Conservation (phyloP, 1,140 invertebrate genomes). For the Orussus abietinus region DNA sequence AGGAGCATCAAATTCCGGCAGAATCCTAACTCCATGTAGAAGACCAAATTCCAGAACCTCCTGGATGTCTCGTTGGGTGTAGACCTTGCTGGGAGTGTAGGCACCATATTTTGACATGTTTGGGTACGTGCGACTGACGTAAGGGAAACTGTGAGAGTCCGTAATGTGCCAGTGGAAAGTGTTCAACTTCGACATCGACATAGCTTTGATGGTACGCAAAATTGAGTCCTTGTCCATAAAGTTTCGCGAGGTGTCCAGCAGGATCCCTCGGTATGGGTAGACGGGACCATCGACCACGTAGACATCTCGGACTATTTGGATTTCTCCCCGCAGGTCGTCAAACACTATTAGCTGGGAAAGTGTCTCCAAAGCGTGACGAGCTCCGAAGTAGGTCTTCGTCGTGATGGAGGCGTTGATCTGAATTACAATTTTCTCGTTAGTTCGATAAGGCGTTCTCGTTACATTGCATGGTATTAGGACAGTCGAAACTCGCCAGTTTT, state of each 20-base stretch:
- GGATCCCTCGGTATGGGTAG: constrained; percentile 72
- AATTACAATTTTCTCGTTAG: too few species aligned
- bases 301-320: constrained; percentile 61
- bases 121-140: constrained; percentile 65
- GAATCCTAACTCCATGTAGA: constrained; percentile 69
- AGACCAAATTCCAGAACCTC: constrained; percentile 68
- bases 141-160: constrained; percentile 81
- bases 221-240: constrained; percentile 66
- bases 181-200: constrained; percentile 79
- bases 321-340: constrained; percentile 59
- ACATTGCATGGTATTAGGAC: too few species aligned
- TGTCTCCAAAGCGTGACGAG: constrained; percentile 74
- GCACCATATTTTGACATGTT: constrained; percentile 69
- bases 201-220: constrained; percentile 71
- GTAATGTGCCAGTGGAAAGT: constrained; percentile 90
- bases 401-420: constrained; percentile 59
- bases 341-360: constrained; percentile 71
- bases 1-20: constrained; percentile 85
- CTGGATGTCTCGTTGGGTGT: constrained; percentile 51
- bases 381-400: constrained; percentile 68
- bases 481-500: too few species aligned
- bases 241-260: constrained; percentile 76
- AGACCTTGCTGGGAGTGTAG: constrained; percentile 65
- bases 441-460: too few species aligned
- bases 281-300: constrained; percentile 65